Evolutionary conservation across 2,113 vertebrate genomes (phyloP), one percentile per base, ranked within the genome.

Genomic region (Anarrhichthys ocellatus): DNA sequence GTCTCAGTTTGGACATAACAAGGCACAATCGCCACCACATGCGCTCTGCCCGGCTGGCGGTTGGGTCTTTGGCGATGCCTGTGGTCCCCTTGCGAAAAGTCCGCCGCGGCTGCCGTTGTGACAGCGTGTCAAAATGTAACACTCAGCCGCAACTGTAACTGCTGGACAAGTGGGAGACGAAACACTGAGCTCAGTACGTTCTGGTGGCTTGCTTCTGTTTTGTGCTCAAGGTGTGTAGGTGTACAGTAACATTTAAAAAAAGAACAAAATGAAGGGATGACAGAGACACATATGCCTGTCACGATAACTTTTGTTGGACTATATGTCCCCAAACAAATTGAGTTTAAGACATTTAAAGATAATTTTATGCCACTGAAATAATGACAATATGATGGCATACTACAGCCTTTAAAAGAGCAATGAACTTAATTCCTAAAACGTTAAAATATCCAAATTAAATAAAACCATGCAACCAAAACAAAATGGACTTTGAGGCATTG

Each of bases 1-100:
- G 42, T 80, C 89, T 88, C 92, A 85, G 92, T 87, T 87, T 93
- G 90, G 91, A 87, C 84, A 87, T 89, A 89, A 93, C 89, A 88
- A 24, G 90, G 81, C 64, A 54, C 84, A 72, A 79, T 88, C 87
- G 85, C 78, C 65, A 66, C 75, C 78, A 68, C 73, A 50, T 1
- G 15, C 5, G 20, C 73, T 66, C 84, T 24, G 76, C 78, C 56
- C 58, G 68, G 74, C 54, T 72, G 80, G 68, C 34, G 58, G 71
- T 44, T 15, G 15, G 67, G 82, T 58, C 85, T 56, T 32, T 85
- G 71, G 62, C 58, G 38, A 59, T 27, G 82, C 79, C 77, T 65
- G 59, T 18, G 58, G 76, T 81, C 66, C 66, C 22, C 65, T 61
- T 56, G 61, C 69, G 54, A 84, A 14, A 59, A 73, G 69, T 79